Percentiles rank a stretch among this genome's conserved stretches.
These are phyloP conservation scores for Piliocolobus tephrosceles DNA, from an alignment of 2,113 vertebrate genomes.

Conservation along the genomic window DNA sequence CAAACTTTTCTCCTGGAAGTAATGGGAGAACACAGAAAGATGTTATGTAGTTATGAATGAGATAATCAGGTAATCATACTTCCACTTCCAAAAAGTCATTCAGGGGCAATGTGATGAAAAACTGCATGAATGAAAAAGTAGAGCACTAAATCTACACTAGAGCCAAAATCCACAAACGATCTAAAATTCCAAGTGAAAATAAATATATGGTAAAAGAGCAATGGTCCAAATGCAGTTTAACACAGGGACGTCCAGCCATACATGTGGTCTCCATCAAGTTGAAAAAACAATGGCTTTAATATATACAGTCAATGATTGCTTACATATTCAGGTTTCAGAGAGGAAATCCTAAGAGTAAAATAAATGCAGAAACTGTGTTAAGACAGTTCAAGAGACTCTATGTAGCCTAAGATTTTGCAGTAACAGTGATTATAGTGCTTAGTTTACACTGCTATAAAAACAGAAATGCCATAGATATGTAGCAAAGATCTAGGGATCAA, in stretches of 20 bases:
- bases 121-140: background rate
- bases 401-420: background rate
- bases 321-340: background rate
- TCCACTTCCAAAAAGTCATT: slow-evolving; percentile 7
- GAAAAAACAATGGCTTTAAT: background rate
- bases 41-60: background rate
- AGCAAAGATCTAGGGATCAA: background rate
- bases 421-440: background rate
- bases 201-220: background rate
- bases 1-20: background rate
- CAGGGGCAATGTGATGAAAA: background rate
- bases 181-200: background rate
- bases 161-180: background rate
- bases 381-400: background rate
- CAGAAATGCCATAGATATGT: background rate
- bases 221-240: background rate
- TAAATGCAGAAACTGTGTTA: background rate
- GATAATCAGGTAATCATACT: background rate
- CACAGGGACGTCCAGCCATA: background rate
- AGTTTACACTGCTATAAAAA: background rate
- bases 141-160: background rate
- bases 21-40: background rate
- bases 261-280: background rate
- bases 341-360: background rate
- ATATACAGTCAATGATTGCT: background rate